phyloP scores from a whole-genome alignment of 2,888 invertebrate species.

The Agonopterix heracliana region DNA sequence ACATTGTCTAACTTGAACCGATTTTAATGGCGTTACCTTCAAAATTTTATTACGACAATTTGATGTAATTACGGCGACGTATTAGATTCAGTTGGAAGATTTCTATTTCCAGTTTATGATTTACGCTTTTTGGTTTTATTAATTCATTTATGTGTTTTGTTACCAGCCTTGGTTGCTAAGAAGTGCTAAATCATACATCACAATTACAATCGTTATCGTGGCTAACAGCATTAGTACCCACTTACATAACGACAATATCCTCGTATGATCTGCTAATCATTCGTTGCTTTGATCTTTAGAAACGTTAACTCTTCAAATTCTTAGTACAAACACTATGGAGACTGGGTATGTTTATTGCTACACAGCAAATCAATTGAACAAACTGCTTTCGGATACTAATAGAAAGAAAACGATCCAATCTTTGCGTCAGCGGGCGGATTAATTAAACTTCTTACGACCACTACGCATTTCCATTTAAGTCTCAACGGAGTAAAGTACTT shows the following conservation, averaged over 20 bases:
- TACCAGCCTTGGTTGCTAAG: slow-evolving; percentile 38
- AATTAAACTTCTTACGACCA: slow-evolving; percentile 65
- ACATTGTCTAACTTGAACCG: slow-evolving; percentile 54
- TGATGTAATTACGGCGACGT: slow-evolving; percentile 43
- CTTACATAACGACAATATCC: slow-evolving; percentile 61
- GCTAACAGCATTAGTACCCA: slow-evolving; percentile 47
- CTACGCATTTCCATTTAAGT: slow-evolving; percentile 54
- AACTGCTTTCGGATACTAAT: slow-evolving; percentile 58
- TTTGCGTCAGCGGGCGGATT: slow-evolving; percentile 59
- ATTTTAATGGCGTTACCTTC: slow-evolving; percentile 58
- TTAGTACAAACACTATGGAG: slow-evolving; percentile 53
- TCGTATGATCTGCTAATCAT: slow-evolving; percentile 64
- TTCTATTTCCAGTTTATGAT: slow-evolving; percentile 4
- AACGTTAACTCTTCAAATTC: slow-evolving; percentile 65
- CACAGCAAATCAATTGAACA: slow-evolving; percentile 61
- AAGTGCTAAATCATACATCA: slow-evolving; percentile 60
- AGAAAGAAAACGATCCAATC: slow-evolving; percentile 56
- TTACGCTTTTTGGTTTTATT: too few species aligned
- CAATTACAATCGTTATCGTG: slow-evolving; percentile 43
- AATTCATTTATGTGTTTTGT: too few species aligned
- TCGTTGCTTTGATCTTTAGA: slow-evolving; percentile 51
- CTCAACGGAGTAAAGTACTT: slow-evolving; percentile 51
- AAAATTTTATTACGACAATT: slow-evolving; percentile 56
- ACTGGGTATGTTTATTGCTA: slow-evolving; percentile 52
- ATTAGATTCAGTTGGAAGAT: slow-evolving; percentile 29